These are phyloP conservation scores for Lottia gigantea DNA, from an alignment of 2,888 invertebrate genomes.

Conservation along the genomic window DNA sequence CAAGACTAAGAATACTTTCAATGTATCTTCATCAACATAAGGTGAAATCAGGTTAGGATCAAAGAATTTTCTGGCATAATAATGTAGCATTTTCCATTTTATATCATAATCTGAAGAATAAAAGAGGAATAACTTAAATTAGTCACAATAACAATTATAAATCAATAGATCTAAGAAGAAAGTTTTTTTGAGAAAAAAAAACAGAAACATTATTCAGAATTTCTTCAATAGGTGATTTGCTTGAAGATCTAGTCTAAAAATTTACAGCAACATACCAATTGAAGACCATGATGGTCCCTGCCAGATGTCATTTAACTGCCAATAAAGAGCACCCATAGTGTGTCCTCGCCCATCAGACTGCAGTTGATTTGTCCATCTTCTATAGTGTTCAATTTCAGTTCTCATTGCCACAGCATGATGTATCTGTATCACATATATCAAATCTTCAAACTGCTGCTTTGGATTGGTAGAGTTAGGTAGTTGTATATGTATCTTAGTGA, in stretches of 20 bases:
- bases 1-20: conserved; percentile 50
- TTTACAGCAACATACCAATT: conserved; percentile 48
- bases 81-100: conserved; percentile 89
- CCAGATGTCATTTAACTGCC: conserved; percentile 99
- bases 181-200: too few species aligned
- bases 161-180: too few species aligned
- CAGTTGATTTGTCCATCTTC: conserved; percentile 56
- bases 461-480: conserved; percentile 70
- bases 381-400: conserved; percentile 79
- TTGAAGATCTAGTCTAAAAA: too few species aligned
- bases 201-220: too few species aligned
- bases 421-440: conserved; percentile 86
- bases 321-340: conserved; percentile 97
- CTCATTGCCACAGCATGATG: conserved; percentile 89
- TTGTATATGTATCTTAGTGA: conserved; percentile 72
- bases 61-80: conserved; percentile 88
- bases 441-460: conserved; percentile 73
- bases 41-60: conserved; percentile 71
- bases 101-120: conserved; percentile 77
- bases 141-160: too few species aligned
- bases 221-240: too few species aligned
- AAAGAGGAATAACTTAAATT: not conserved
- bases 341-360: conserved; percentile 72
- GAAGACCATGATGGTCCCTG: conserved; percentile 90
- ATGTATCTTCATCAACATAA: conserved; percentile 44